These are phyloP conservation scores for Fistularia commersonii DNA, from an alignment of 2,797 vertebrate species.

Conservation along the genomic window DNA sequence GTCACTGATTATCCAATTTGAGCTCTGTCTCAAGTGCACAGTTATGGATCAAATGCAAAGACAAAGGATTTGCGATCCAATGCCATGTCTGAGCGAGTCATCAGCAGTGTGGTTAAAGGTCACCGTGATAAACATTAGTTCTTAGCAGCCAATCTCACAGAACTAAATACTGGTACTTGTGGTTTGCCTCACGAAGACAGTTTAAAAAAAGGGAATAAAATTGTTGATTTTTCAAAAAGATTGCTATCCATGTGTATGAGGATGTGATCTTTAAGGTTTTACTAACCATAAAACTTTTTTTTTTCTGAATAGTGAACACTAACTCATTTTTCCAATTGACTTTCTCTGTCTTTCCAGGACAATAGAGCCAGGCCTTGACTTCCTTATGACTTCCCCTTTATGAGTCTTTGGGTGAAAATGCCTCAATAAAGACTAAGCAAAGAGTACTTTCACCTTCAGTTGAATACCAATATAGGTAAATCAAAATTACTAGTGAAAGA, in stretches of 20 bases:
- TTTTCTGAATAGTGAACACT: slow-evolving; percentile 41
- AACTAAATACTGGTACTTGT: slow-evolving; percentile 10
- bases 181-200: slow-evolving; percentile 21
- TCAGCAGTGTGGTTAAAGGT: slow-evolving; percentile 38
- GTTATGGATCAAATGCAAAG: not conserved
- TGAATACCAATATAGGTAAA: slow-evolving; percentile 35
- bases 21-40: not conserved
- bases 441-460: slow-evolving; percentile 45
- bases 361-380: slow-evolving; percentile 49
- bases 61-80: slow-evolving; percentile 3
- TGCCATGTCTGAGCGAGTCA: slow-evolving; percentile 11
- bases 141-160: slow-evolving; percentile 11
- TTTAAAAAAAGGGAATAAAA: slow-evolving; percentile 26
- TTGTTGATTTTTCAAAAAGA: slow-evolving; percentile 18
- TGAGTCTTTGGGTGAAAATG: slow-evolving; percentile 49
- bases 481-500: slow-evolving; percentile 21
- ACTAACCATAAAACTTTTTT: slow-evolving; percentile 7
- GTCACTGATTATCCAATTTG: slow-evolving; percentile 1
- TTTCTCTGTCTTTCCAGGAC: slow-evolving; percentile 56
- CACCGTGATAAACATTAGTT: slow-evolving; percentile 26
- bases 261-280: slow-evolving; percentile 9
- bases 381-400: slow-evolving; percentile 69
- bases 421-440: slow-evolving; percentile 67
- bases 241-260: slow-evolving; percentile 11
- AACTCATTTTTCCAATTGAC: slow-evolving; percentile 59